phyloP scores from a whole-genome alignment of 2,888 invertebrate species.

The Scelioninae gen. 1 region DNA sequence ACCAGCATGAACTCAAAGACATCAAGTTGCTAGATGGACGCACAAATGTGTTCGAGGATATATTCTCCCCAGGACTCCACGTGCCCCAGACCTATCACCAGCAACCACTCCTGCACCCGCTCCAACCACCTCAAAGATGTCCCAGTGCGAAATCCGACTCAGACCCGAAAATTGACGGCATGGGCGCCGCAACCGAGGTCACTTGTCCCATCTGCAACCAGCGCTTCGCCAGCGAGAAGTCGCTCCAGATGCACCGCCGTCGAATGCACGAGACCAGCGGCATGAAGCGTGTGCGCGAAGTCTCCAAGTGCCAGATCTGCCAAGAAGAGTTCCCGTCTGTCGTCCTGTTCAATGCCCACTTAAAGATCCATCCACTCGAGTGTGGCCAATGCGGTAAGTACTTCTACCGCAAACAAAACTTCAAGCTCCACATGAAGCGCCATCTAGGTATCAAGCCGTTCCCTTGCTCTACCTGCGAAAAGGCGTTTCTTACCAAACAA shows the following conservation, averaged over 20 bases:
- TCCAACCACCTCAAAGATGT: constrained; percentile 80
- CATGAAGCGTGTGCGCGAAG: constrained; percentile 81
- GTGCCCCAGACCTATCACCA: constrained; percentile 74
- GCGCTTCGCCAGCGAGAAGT: constrained; percentile 80
- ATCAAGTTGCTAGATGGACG: constrained; percentile 82
- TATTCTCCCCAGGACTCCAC: constrained; percentile 81
- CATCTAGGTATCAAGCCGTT: constrained; percentile 92
- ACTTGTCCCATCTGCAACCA: constrained; percentile 81
- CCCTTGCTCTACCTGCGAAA: constrained; percentile 91
- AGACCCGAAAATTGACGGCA: constrained; percentile 76
- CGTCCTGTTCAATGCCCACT: constrained; percentile 89
- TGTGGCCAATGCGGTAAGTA: constrained; percentile 93
- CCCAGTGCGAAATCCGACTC: constrained; percentile 76
- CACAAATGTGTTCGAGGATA: constrained; percentile 82
- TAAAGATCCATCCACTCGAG: constrained; percentile 92
- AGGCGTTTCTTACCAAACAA: constrained; percentile 92
- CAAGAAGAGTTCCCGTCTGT: constrained; percentile 89
- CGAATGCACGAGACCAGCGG: constrained; percentile 80
- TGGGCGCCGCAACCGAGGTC: constrained; percentile 78
- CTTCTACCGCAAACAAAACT: constrained; percentile 90
- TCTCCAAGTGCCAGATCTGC: constrained; percentile 87
- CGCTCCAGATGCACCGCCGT: constrained; percentile 81
- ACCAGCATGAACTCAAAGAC: constrained; percentile 79
- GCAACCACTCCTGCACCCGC: constrained; percentile 81
- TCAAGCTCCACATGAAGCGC: constrained; percentile 91